Conservation (phyloP, 2,113 vertebrate genomes). For the Protomyctophum bolini region DNA sequence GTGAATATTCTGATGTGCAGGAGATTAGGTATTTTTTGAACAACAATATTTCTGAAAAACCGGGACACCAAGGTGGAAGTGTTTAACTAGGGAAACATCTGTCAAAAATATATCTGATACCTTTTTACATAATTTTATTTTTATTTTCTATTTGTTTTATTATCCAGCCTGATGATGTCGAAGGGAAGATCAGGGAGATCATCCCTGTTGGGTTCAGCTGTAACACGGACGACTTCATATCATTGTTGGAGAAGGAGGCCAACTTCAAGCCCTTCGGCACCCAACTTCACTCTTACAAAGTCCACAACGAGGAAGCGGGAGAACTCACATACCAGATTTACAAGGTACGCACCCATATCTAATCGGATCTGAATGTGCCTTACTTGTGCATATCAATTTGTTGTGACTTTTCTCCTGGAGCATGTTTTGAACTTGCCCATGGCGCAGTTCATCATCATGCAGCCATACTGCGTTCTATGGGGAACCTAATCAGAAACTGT, state of each 20-base stretch:
- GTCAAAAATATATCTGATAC: neutral
- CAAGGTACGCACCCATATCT: conserved; percentile 80
- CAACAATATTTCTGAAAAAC: too few relatives aligned
- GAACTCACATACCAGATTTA: conserved; percentile 93
- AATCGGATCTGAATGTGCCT: neutral
- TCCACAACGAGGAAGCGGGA: conserved; percentile 90
- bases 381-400: neutral
- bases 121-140: too few relatives aligned
- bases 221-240: conserved; percentile 92
- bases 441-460: too few relatives aligned
- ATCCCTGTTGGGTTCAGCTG: conserved; percentile 92
- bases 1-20: too few relatives aligned
- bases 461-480: neutral
- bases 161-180: conserved; percentile 89
- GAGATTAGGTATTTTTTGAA: too few relatives aligned
- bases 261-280: conserved; percentile 95
- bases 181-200: conserved; percentile 93
- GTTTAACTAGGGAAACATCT: neutral
- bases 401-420: too few relatives aligned
- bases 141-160: conserved; percentile 23
- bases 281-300: conserved; percentile 88
- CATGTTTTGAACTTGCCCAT: too few relatives aligned
- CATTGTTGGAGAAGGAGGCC: conserved; percentile 92
- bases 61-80: neutral
- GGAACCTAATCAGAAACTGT: neutral